phyloP scores from a whole-genome alignment of 2,888 invertebrate species.

The Coecobrya sp. region DNA sequence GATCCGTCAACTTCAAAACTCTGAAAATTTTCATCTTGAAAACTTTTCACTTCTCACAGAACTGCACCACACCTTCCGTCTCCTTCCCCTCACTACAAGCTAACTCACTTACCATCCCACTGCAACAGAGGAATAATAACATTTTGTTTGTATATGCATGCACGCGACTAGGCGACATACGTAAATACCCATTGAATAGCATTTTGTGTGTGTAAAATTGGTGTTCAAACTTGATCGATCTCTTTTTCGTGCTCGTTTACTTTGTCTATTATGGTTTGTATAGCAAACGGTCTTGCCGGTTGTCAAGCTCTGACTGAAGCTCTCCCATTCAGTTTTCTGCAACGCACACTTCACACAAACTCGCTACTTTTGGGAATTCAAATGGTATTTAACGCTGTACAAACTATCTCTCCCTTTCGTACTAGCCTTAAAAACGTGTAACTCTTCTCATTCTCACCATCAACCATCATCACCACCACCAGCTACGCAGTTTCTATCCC shows the following conservation, averaged over 20 bases:
- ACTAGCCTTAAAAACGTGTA: neutral
- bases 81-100: neutral
- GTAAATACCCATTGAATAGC: slow-evolving; percentile 19
- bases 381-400: slow-evolving; percentile 39
- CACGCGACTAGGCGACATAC: neutral
- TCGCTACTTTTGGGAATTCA: neutral
- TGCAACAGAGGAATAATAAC: slow-evolving; percentile 8
- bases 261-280: neutral
- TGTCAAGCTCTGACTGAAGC: slow-evolving; percentile 32
- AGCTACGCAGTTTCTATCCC: slow-evolving; percentile 17
- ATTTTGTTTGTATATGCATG: neutral
- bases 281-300: slow-evolving; percentile 29
- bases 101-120: slow-evolving; percentile 7
- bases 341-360: neutral
- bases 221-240: slow-evolving; percentile 66
- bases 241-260: slow-evolving; percentile 51
- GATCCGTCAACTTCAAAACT: slow-evolving; percentile 86
- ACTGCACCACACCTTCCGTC: slow-evolving; percentile 46
- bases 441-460: slow-evolving; percentile 39
- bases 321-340: neutral
- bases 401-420: neutral
- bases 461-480: neutral
- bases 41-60: slow-evolving; percentile 10
- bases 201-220: slow-evolving; percentile 5
- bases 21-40: slow-evolving; percentile 67